Percentiles rank a stretch among this genome's conserved stretches.
These are phyloP conservation scores for Mythimna vitellina DNA, from an alignment of 2,888 invertebrate species.

Conservation along the genomic window DNA sequence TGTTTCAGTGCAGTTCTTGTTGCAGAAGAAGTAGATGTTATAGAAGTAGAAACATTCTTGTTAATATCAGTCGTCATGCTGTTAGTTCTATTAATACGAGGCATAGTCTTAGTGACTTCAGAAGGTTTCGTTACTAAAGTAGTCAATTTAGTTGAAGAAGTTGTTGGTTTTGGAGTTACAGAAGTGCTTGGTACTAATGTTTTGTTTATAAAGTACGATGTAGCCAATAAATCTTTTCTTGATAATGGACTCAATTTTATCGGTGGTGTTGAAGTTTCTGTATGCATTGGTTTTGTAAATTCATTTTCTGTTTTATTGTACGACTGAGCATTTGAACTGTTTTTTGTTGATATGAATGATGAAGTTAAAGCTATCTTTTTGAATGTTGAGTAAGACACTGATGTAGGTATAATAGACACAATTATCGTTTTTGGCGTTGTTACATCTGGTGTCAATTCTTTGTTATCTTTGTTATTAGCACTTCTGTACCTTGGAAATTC, in stretches of 20 bases:
- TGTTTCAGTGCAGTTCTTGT: conserved; percentile 59
- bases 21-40: conserved; percentile 76
- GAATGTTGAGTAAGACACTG: conserved; percentile 84
- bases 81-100: conserved; percentile 81
- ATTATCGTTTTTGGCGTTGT: conserved; percentile 88
- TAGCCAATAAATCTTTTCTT: conserved; percentile 49
- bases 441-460: conserved; percentile 71
- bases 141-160: conserved; percentile 59
- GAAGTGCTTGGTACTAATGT: conserved; percentile 58
- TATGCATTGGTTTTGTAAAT: conserved; percentile 78
- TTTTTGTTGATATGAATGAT: conserved; percentile 73
- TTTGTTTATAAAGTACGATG: conserved; percentile 39
- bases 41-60: conserved; percentile 77
- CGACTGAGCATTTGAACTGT: conserved; percentile 65
- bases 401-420: conserved; percentile 88
- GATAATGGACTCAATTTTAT: conserved; percentile 59
- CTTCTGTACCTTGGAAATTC: conserved; percentile 75
- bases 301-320: conserved; percentile 72
- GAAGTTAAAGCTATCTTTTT: conserved; percentile 85
- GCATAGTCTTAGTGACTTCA: conserved; percentile 57
- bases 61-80: conserved; percentile 83
- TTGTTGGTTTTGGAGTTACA: conserved; percentile 45
- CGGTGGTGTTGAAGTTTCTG: conserved; percentile 69
- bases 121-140: conserved; percentile 56
- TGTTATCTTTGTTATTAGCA: conserved; percentile 77